Percentiles rank a stretch among this genome's conserved stretches.
phyloP scores from a whole-genome alignment of 2,888 invertebrate species.

The Holacanthella duospinosa region DNA sequence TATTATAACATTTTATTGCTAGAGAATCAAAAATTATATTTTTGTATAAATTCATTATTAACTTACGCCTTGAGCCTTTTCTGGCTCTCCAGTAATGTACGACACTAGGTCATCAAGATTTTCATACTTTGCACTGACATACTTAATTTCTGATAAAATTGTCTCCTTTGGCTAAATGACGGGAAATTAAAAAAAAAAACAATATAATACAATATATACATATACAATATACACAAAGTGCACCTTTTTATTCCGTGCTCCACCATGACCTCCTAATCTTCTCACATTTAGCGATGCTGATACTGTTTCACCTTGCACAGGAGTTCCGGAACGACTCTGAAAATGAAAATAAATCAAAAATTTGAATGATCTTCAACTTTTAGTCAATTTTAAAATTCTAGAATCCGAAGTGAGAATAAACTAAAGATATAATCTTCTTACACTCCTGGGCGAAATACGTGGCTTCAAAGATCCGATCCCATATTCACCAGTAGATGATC shows the following conservation, averaged over 20 bases:
- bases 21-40: neutral
- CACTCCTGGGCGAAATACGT: neutral
- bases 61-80: neutral
- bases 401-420: neutral
- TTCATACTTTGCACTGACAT: neutral
- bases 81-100: neutral
- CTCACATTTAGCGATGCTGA: neutral
- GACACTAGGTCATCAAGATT: neutral
- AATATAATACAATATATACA: neutral
- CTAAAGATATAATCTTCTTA: neutral
- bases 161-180: slow-evolving; percentile 1
- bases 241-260: neutral
- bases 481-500: neutral
- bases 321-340: slow-evolving; percentile 1
- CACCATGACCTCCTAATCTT: neutral
- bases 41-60: neutral
- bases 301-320: neutral
- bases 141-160: neutral
- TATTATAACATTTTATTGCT: too few species aligned
- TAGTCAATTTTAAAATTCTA: neutral
- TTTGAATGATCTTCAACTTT: neutral
- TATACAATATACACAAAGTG: neutral
- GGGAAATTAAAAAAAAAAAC: neutral
- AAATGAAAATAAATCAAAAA: neutral
- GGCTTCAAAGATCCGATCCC: neutral